These are phyloP conservation scores for Chloromyia formosa DNA, from an alignment of 2,888 invertebrate species.

Conservation along the genomic window DNA sequence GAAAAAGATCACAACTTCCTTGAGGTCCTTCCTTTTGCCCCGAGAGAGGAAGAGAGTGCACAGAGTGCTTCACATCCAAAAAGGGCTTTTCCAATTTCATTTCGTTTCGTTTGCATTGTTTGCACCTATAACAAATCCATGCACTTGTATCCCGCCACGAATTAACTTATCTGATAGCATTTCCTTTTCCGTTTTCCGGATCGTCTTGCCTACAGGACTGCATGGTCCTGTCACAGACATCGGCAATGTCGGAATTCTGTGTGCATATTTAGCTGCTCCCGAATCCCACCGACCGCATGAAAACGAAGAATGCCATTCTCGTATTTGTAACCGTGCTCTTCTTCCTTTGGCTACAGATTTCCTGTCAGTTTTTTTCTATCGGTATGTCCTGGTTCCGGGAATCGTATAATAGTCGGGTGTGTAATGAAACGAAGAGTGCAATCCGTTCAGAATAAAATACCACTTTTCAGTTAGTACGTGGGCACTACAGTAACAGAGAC, in stretches of 20 bases:
- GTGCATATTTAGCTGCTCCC: not conserved
- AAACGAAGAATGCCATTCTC: not conserved
- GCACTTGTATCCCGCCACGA: conserved; percentile 44
- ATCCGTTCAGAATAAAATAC: no score
- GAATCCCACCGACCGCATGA: no score
- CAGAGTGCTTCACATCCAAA: conserved; percentile 33
- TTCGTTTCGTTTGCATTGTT: conserved; percentile 45
- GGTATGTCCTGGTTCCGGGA: no score
- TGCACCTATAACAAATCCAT: conserved; percentile 47
- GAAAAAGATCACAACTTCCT: conserved; percentile 34
- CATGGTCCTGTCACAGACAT: not conserved
- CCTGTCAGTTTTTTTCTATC: no score
- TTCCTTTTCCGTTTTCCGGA: conserved; percentile 47
- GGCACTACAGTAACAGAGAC: no score
- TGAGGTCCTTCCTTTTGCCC: no score
- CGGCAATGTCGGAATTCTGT: conserved; percentile 6
- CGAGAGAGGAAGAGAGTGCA: no score
- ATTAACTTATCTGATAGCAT: conserved; percentile 49
- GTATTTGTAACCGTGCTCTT: not conserved
- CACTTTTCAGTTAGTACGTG: no score
- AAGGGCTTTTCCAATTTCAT: conserved; percentile 38
- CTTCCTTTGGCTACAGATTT: not conserved
- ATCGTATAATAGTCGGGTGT: no score
- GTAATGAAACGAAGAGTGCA: no score
- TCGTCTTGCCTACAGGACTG: conserved; percentile 18